phyloP scores from a whole-genome alignment of 2,888 invertebrate genomes.

The Lypha dubia region DNA sequence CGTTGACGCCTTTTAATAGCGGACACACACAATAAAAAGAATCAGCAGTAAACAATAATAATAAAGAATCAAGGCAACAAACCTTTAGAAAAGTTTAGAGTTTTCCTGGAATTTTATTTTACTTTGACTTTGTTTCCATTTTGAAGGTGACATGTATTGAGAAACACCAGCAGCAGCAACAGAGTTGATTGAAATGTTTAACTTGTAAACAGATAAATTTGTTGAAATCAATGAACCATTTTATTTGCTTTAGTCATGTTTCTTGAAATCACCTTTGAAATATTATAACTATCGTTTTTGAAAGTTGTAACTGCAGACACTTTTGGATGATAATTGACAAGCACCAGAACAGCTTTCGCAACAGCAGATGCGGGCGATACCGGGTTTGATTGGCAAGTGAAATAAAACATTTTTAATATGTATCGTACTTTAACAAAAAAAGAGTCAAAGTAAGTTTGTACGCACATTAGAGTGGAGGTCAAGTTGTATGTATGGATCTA shows the following conservation, averaged over 20 bases:
- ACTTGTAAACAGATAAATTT: background rate
- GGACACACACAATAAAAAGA: conserved; percentile 9
- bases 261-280: background rate
- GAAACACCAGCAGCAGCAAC: background rate
- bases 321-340: too few relatives aligned
- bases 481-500: too few relatives aligned
- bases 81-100: background rate
- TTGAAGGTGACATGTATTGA: conserved; percentile 29
- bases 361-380: too few relatives aligned
- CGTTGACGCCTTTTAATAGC: conserved; percentile 69
- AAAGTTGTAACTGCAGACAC: background rate
- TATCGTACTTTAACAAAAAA: too few relatives aligned
- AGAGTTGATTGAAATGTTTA: conserved; percentile 17
- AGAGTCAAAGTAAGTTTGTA: too few relatives aligned
- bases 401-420: too few relatives aligned
- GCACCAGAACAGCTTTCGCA: too few relatives aligned
- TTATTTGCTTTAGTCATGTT: background rate
- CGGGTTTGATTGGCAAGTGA: too few relatives aligned
- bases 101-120: conserved; percentile 18
- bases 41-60: background rate
- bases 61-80: conserved; percentile 11
- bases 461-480: too few relatives aligned
- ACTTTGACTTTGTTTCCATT: conserved; percentile 1
- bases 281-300: background rate
- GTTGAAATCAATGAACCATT: background rate